These are phyloP conservation scores for Chymomyza costata DNA, from an alignment of 1,140 invertebrate species.

Conservation along the genomic window DNA sequence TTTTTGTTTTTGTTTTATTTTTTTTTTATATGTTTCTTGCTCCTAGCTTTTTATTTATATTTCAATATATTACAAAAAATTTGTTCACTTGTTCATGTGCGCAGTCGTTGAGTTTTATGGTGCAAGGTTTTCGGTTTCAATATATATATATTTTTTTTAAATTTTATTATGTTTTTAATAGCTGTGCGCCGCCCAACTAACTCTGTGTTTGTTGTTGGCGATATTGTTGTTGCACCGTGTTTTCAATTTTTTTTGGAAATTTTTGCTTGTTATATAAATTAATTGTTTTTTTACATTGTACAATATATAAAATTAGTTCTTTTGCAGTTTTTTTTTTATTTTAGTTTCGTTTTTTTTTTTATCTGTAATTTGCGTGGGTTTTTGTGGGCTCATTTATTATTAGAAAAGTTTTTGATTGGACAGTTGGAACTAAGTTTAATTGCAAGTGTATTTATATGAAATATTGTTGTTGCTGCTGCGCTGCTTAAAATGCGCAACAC, in stretches of 20 bases:
- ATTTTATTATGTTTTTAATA: constrained; percentile 21
- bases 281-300: constrained; percentile 14
- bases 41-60: constrained; percentile 10
- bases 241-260: constrained; percentile 12
- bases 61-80: constrained; percentile 65
- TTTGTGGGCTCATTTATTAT: too few species aligned
- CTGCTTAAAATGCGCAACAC: too few species aligned
- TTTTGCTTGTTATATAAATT: constrained; percentile 43
- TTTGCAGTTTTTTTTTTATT: too few species aligned
- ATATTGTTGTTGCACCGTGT: too few species aligned
- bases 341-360: too few species aligned
- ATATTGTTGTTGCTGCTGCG: too few species aligned
- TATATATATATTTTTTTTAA: constrained; percentile 24
- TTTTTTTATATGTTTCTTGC: neutral
- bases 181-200: too few species aligned
- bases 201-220: too few species aligned
- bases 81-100: constrained; percentile 63
- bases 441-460: too few species aligned
- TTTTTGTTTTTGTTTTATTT: constrained; percentile 27
- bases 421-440: too few species aligned
- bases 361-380: too few species aligned
- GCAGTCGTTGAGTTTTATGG: constrained; percentile 62
- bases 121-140: constrained; percentile 32
- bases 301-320: neutral
- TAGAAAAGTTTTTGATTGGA: too few species aligned